phyloP scores from a whole-genome alignment of 2,888 invertebrate species.

The Morpho helenor region DNA sequence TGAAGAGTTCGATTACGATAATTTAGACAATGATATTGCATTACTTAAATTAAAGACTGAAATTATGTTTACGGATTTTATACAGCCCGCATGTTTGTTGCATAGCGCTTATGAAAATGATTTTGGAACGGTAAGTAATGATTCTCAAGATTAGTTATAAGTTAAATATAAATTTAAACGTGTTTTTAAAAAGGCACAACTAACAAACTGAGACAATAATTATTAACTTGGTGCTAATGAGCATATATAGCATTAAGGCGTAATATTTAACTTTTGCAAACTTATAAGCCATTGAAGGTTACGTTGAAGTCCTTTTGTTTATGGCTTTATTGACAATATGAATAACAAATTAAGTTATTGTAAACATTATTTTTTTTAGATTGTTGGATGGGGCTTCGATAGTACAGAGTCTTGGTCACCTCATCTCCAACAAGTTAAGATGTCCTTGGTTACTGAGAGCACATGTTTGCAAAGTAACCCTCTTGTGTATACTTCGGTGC shows the following conservation, averaged over 20 bases:
- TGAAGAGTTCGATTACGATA: conserved; percentile 30
- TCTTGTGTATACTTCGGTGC: conserved; percentile 24
- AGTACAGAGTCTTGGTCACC: conserved; percentile 31
- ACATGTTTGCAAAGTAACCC: conserved; percentile 31
- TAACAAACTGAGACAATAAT: too few relatives aligned
- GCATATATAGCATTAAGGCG: too few relatives aligned
- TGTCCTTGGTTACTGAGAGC: conserved; percentile 32
- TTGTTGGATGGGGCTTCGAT: conserved; percentile 41
- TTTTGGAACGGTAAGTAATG: conserved; percentile 40
- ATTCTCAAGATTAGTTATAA: not conserved
- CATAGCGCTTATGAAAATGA: conserved; percentile 27
- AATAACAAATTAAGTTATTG: too few relatives aligned
- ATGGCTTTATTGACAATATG: too few relatives aligned
- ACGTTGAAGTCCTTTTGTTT: too few relatives aligned
- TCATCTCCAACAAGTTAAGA: conserved; percentile 31
- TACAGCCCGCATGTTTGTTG: conserved; percentile 59
- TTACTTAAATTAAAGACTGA: conserved; percentile 46
- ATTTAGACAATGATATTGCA: conserved; percentile 47
- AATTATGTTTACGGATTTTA: conserved; percentile 41
- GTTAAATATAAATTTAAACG: too few relatives aligned
- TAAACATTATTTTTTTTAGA: conserved; percentile 4
- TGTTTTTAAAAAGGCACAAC: too few relatives aligned
- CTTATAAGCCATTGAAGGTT: too few relatives aligned
- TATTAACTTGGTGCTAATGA: too few relatives aligned
- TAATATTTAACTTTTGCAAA: too few relatives aligned